phyloP scores from a whole-genome alignment of 2,113 vertebrate genomes.

The Ochotona curzoniae region DNA sequence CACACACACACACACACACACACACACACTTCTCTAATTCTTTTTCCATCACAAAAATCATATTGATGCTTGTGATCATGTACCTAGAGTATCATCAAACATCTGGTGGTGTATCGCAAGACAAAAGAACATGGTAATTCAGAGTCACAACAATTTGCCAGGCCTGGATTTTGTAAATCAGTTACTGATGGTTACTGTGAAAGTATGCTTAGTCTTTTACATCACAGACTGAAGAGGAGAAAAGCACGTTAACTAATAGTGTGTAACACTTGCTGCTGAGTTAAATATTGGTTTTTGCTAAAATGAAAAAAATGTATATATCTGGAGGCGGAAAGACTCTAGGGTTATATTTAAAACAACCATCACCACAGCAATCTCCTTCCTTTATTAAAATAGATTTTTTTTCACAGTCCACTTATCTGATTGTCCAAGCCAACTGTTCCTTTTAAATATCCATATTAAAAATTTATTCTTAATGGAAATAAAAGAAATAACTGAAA shows the following conservation, averaged over 20 bases:
- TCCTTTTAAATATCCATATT: slow-evolving; percentile 23
- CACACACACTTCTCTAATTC: slow-evolving; percentile 42
- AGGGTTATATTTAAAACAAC: slow-evolving; percentile 51
- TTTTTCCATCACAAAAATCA: slow-evolving; percentile 62
- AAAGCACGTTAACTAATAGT: slow-evolving; percentile 56
- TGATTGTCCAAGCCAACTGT: slow-evolving; percentile 45
- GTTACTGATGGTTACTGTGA: slow-evolving; percentile 31
- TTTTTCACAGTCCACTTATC: slow-evolving; percentile 53
- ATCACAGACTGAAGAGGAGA: slow-evolving; percentile 58
- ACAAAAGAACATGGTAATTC: background rate
- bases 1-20: background rate
- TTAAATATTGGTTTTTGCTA: slow-evolving; percentile 61
- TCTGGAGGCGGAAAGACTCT: slow-evolving; percentile 1
- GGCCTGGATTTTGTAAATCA: slow-evolving; percentile 54
- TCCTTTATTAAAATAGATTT: slow-evolving; percentile 53
- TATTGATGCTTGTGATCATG: slow-evolving; percentile 41
- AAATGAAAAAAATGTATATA: slow-evolving; percentile 15
- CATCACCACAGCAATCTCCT: slow-evolving; percentile 6
- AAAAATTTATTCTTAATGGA: slow-evolving; percentile 69
- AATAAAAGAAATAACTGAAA: slow-evolving; percentile 72
- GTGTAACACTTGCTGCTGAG: slow-evolving; percentile 43
- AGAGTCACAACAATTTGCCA: slow-evolving; percentile 43
- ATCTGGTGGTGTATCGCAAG: slow-evolving; percentile 41
- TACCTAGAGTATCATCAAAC: background rate
- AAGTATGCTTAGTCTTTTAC: background rate